Evolutionary conservation across 92 coral and sea anemone species (phyloP), one percentile per base, ranked within the genome.

Genomic region (Heliopora coerulea): DNA sequence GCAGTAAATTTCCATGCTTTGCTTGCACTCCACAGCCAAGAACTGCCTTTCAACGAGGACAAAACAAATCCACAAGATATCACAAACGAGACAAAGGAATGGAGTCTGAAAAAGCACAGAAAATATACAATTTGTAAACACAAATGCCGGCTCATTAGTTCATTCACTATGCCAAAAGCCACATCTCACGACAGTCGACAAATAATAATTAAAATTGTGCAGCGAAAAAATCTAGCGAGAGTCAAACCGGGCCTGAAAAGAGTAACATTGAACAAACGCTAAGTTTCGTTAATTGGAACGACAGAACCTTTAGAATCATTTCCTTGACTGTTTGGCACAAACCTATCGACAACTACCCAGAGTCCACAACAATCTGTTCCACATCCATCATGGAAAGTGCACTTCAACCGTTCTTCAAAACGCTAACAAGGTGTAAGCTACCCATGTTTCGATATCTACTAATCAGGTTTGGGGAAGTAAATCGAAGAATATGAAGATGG

Each of bases 141-240:
- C 10, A 46, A 46, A 46, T 2, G 15, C n/a, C 52, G n/a, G 52
- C 12, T 46, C 52, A n/a, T 46, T 8, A 15, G 7, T 8, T 2
- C n/a, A 46, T 8, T 15, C 42, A 37, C 6, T 37, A 8, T 46
- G 12, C 52, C n/a, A n/a, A 46, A 46, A 15, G n/a, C 52, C 52
- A 46, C 10, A 15, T 67, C 28, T 26, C 37, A 12, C 57, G 33
- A 27, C 74, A 10, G 28, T 26, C 49, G 74, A 44, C 74, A 67
- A 67, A 67, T 49, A 67, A 67, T 49, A 46, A 67, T 44, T 67
- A 67, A 34, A 66, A 66, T 66, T 4, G 12, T 37, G 42, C 42
- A 37, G 42, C 12, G 42, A n/a, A n/a, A 12, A 37, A 37, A 37
- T 37, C 6, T 37, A 12, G 42, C 42, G 12, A 37, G 42, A 37